Conservation (phyloP, 2,113 vertebrate genomes). For the Takifugu flavidus region DNA sequence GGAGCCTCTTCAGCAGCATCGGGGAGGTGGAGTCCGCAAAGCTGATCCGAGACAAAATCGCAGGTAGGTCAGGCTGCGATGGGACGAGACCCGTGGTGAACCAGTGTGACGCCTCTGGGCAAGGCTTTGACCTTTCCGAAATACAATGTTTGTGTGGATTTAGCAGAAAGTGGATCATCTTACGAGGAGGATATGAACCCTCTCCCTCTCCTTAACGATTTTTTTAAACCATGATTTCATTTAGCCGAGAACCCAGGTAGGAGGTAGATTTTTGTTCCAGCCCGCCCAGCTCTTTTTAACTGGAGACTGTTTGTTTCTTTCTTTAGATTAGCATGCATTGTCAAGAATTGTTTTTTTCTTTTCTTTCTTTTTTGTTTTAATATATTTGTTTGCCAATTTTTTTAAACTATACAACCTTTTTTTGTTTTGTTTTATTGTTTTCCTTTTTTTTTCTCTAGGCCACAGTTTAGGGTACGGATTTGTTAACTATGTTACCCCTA, state of each 20-base stretch:
- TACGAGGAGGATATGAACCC: too few relatives aligned
- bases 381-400: slow-evolving; percentile 74
- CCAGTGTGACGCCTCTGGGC: neutral
- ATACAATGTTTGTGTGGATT: too few relatives aligned
- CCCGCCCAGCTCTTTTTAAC: slow-evolving; percentile 24
- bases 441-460: slow-evolving; percentile 84
- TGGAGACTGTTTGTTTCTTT: slow-evolving; percentile 55
- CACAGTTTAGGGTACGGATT: slow-evolving; percentile 99
- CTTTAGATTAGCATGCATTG: slow-evolving; percentile 67
- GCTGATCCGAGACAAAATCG: slow-evolving; percentile 97
- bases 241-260: too few relatives aligned
- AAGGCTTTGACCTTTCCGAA: slow-evolving; percentile 6
- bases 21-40: slow-evolving; percentile 97
- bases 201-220: too few relatives aligned
- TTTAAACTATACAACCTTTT: slow-evolving; percentile 73
- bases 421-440: slow-evolving; percentile 82
- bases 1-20: slow-evolving; percentile 96
- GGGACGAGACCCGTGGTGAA: slow-evolving; percentile 7
- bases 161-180: too few relatives aligned
- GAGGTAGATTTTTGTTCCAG: slow-evolving; percentile 26
- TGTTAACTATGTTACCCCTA: slow-evolving; percentile 98
- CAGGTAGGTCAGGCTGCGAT: slow-evolving; percentile 77
- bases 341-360: slow-evolving; percentile 61
- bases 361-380: slow-evolving; percentile 53
- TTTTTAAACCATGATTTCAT: too few relatives aligned